phyloP scores from a whole-genome alignment of 2,113 vertebrate genomes.

The Petrocephalus microphthalmus region DNA sequence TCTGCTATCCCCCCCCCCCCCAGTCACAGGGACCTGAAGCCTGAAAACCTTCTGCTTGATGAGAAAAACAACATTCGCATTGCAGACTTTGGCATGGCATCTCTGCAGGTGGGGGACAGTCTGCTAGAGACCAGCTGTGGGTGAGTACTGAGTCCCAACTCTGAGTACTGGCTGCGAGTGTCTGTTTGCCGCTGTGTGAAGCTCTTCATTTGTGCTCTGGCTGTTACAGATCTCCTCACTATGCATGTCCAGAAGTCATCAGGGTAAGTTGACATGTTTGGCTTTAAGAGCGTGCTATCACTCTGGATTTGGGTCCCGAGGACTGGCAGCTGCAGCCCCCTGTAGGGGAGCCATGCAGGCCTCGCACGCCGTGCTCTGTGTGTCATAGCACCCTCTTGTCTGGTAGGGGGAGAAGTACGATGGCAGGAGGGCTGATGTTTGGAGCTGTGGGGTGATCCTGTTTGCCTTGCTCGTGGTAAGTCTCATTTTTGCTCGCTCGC shows the following conservation, averaged over 20 bases:
- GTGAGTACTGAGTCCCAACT: constrained; percentile 41
- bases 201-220: background rate
- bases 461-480: constrained; percentile 82
- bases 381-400: constrained; percentile 10
- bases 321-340: background rate
- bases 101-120: constrained; percentile 84
- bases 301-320: background rate
- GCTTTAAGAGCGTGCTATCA: background rate
- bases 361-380: background rate
- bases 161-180: background rate
- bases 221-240: constrained; percentile 73
- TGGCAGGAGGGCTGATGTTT: constrained; percentile 80
- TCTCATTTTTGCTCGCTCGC: background rate
- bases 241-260: constrained; percentile 86
- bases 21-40: constrained; percentile 88
- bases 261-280: constrained; percentile 60
- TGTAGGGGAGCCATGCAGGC: background rate
- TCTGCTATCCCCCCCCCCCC: background rate
- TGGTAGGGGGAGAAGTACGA: constrained; percentile 81
- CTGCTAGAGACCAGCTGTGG: constrained; percentile 83
- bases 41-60: constrained; percentile 83
- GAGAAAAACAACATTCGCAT: constrained; percentile 89
- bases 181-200: constrained; percentile 8
- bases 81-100: constrained; percentile 88
- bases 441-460: constrained; percentile 88